phyloP scores from a whole-genome alignment of 1,140 invertebrate species.

The Trinorchestia longiramus region DNA sequence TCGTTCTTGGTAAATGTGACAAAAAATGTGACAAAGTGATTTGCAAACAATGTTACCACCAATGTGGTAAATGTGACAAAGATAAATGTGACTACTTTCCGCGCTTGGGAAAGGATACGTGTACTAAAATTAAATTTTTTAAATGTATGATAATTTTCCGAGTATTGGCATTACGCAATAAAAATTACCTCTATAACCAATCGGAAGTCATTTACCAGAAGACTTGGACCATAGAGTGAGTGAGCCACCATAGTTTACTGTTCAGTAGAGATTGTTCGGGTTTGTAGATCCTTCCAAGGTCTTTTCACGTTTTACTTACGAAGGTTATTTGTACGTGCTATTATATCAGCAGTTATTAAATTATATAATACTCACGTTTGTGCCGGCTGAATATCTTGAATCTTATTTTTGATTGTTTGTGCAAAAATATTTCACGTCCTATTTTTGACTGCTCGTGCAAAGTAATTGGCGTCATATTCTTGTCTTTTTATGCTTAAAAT shows the following conservation, averaged over 20 bases:
- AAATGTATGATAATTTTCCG: neutral
- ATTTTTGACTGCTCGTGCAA: neutral
- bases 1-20: neutral
- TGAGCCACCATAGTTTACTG: neutral
- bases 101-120: neutral
- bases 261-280: neutral
- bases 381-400: too few relatives aligned
- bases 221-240: neutral
- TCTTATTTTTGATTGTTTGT: neutral
- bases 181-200: neutral
- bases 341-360: neutral
- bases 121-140: neutral
- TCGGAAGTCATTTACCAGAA: neutral
- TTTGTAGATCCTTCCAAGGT: neutral
- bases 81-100: too few relatives aligned
- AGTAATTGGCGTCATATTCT: neutral
- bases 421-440: neutral
- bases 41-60: too few relatives aligned
- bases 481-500: neutral
- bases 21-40: too few relatives aligned
- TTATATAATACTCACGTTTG: neutral
- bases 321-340: neutral
- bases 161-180: neutral
- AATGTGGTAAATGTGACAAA: too few relatives aligned
- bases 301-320: neutral